phyloP scores from a whole-genome alignment of 2,888 invertebrate species.

The Zaprionus obscuricornis region DNA sequence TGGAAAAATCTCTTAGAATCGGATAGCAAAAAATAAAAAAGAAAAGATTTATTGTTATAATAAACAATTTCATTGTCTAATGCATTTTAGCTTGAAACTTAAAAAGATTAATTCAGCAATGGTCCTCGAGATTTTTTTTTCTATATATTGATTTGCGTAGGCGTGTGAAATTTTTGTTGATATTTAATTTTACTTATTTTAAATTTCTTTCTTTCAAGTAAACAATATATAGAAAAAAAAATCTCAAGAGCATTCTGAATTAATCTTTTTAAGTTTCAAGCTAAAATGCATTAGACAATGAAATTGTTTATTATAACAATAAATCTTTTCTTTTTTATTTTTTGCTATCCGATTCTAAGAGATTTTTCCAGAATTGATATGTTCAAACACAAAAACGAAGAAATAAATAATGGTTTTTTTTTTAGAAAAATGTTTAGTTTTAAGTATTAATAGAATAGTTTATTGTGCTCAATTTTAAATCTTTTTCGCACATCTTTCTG shows the following conservation, averaged over 20 bases:
- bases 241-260: too few relatives aligned
- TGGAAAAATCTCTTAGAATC: not conserved
- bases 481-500: slow-evolving; percentile 12
- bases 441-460: slow-evolving; percentile 21
- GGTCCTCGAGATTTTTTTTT: too few relatives aligned
- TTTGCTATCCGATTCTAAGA: too few relatives aligned
- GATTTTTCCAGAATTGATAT: not conserved
- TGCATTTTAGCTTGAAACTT: too few relatives aligned
- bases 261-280: too few relatives aligned
- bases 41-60: too few relatives aligned
- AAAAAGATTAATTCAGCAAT: too few relatives aligned
- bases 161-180: slow-evolving; percentile 25
- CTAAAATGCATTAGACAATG: too few relatives aligned
- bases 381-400: not conserved
- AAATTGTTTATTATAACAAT: too few relatives aligned
- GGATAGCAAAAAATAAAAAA: too few relatives aligned
- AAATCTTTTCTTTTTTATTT: too few relatives aligned
- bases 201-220: not conserved
- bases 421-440: not conserved
- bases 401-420: not conserved
- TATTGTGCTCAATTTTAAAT: slow-evolving; percentile 24
- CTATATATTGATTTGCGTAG: slow-evolving; percentile 8
- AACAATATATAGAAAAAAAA: not conserved
- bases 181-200: not conserved
- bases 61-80: too few relatives aligned